Conservation (phyloP, 2,888 invertebrate species). For the Cylloceria caligata region DNA sequence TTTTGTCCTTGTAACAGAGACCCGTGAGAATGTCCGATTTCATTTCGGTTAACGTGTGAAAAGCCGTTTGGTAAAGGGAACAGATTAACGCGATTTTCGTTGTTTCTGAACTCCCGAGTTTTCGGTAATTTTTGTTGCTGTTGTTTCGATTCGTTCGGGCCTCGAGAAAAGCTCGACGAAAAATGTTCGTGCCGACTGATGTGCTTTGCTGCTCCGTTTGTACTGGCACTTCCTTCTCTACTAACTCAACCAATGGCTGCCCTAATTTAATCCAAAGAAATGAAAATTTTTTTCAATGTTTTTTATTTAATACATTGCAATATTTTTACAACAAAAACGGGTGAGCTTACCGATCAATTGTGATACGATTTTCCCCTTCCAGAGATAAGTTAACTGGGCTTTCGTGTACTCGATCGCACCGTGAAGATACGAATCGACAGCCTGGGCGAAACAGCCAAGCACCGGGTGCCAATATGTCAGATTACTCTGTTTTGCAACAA, state of each 20-base stretch:
- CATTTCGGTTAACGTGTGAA: conserved; percentile 95
- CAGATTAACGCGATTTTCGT: conserved; percentile 94
- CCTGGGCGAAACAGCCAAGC: conserved; percentile 96
- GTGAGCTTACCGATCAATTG: conserved; percentile 78
- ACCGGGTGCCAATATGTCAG: conserved; percentile 99
- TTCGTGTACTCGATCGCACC: conserved; percentile 90
- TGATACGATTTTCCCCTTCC: conserved; percentile 86
- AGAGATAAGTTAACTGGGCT: conserved; percentile 89
- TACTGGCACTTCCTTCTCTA: conserved; percentile 84
- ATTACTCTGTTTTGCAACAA: conserved; percentile 95
- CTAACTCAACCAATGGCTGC: conserved; percentile 85
- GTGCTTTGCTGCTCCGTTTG: conserved; percentile 82
- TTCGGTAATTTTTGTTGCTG: conserved; percentile 89
- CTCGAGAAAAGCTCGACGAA: conserved; percentile 87
- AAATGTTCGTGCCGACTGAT: conserved; percentile 85
- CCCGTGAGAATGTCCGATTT: conserved; percentile 97
- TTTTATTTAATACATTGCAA: not conserved
- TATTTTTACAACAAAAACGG: not conserved
- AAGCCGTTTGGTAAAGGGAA: conserved; percentile 95
- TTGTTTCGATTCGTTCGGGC: conserved; percentile 87
- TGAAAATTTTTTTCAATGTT: conserved; percentile 77
- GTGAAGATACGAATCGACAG: conserved; percentile 89
- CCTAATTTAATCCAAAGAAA: conserved; percentile 82
- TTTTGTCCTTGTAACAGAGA: conserved; percentile 96
- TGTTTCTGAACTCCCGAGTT: conserved; percentile 93